Conservation (phyloP, 2,113 vertebrate genomes). For the cattle (Bos taurus) region ARS-UCD2.0 NC_037336.1:65927501-65928000, state of each 20-base stretch:
- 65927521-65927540: not conserved
- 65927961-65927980: not conserved
- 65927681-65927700: not conserved
- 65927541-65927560: not conserved
- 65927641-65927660: not conserved
- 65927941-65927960: not conserved
- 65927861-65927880: not conserved
- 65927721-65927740: not conserved
- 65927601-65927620: not conserved
- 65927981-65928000: not conserved
- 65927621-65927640: not conserved
- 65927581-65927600: not conserved
- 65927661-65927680: not conserved
- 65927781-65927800: not conserved
- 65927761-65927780: not conserved
- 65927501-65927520: not conserved
- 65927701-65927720: not conserved
- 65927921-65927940: not conserved
- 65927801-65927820: not conserved
- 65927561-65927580: not conserved
- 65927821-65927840: not conserved
- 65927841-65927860: not conserved
- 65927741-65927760: not conserved
- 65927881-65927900: not conserved
- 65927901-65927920: not conserved